Conservation (phyloP, 2,113 vertebrate species). For the Tragulus kanchil region DNA sequence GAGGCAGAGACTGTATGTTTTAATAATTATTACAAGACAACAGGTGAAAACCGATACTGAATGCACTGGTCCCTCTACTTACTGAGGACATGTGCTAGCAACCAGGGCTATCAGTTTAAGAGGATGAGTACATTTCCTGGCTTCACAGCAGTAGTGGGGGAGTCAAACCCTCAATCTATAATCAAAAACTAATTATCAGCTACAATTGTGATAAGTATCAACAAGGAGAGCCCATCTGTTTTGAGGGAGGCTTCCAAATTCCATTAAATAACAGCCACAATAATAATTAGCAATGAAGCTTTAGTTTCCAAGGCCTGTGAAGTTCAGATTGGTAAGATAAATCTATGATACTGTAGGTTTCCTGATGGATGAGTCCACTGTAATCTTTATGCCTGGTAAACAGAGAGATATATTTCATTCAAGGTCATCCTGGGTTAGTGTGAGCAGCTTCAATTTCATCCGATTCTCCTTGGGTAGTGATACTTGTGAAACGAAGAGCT, state of each 20-base stretch:
- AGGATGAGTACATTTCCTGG: not conserved
- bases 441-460: slow-evolving; percentile 74
- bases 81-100: not conserved
- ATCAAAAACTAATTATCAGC: slow-evolving; percentile 54
- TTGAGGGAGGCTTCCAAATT: slow-evolving; percentile 52
- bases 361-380: slow-evolving; percentile 64
- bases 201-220: slow-evolving; percentile 29
- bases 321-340: slow-evolving; percentile 58
- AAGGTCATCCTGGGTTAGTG: slow-evolving; percentile 61
- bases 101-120: not conserved
- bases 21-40: not conserved
- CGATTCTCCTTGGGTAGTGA: slow-evolving; percentile 62
- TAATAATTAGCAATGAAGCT: slow-evolving; percentile 48
- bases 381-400: slow-evolving; percentile 74
- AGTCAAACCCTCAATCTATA: not conserved
- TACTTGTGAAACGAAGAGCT: slow-evolving; percentile 71
- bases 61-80: not conserved
- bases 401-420: slow-evolving; percentile 66
- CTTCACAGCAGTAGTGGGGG: not conserved
- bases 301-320: not conserved
- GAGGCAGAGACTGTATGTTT: not conserved
- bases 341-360: slow-evolving; percentile 50
- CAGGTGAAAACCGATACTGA: not conserved
- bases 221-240: slow-evolving; percentile 60
- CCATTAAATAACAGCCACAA: slow-evolving; percentile 47